Percentiles rank a stretch among this genome's conserved stretches.
phyloP scores from a whole-genome alignment of 2,113 vertebrate genomes.

The Notothenia coriiceps region DNA sequence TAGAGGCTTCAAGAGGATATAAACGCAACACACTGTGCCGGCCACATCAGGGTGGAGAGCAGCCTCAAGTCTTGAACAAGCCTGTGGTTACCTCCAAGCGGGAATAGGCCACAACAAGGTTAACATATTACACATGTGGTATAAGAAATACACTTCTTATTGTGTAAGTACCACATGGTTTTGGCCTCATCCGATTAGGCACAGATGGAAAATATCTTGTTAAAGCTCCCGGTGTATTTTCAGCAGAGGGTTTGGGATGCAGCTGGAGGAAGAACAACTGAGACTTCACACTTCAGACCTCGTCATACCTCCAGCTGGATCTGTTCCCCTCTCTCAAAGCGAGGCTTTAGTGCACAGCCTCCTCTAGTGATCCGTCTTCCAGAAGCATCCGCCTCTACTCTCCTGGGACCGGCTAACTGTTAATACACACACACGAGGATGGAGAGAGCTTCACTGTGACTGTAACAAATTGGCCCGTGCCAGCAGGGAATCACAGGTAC shows the following conservation, averaged over 20 bases:
- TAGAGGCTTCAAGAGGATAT: slow-evolving; percentile 62
- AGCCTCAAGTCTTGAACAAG: slow-evolving; percentile 5
- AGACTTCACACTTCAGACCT: slow-evolving; percentile 2
- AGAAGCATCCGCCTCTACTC: slow-evolving; percentile 24
- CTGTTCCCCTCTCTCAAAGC: not conserved
- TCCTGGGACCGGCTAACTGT: slow-evolving; percentile 21
- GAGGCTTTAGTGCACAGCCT: slow-evolving; percentile 18
- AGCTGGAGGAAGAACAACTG: slow-evolving; percentile 13
- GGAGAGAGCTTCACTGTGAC: slow-evolving; percentile 17
- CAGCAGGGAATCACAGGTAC: slow-evolving; percentile 30
- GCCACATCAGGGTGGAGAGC: slow-evolving; percentile 51
- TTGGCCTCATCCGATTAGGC: slow-evolving; percentile 1
- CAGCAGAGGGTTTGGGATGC: not conserved
- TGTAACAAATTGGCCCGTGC: slow-evolving; percentile 14
- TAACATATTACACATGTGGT: not conserved
- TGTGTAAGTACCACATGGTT: slow-evolving; percentile 17
- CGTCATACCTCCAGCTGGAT: slow-evolving; percentile 27
- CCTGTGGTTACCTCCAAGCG: not conserved
- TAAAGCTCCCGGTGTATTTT: slow-evolving; percentile 27
- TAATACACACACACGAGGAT: slow-evolving; percentile 19
- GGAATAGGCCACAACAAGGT: not conserved
- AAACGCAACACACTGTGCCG: slow-evolving; percentile 45
- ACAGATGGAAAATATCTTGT: not conserved
- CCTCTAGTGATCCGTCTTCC: slow-evolving; percentile 32
- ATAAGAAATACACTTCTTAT: not conserved